phyloP scores from a whole-genome alignment of 2,797 vertebrate genomes.

The Syngnathus rostellatus region DNA sequence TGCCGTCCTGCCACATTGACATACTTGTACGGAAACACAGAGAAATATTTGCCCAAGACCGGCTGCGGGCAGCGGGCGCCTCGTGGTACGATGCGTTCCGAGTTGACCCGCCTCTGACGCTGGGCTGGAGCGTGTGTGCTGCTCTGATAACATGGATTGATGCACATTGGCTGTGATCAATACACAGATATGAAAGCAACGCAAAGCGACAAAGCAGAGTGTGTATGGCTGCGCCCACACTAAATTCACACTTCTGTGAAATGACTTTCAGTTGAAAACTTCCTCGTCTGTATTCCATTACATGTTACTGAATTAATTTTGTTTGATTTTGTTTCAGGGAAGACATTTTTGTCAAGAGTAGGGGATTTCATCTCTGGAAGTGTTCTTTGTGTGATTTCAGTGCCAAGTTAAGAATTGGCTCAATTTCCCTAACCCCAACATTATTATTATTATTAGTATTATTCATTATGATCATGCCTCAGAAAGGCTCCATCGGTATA shows the following conservation, averaged over 20 bases:
- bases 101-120: constrained; percentile 47
- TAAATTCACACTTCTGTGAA: constrained; percentile 31
- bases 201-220: constrained; percentile 56
- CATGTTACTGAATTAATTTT: neutral
- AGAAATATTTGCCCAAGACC: neutral
- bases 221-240: constrained; percentile 39
- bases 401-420: neutral
- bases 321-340: neutral
- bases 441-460: too few relatives aligned
- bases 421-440: neutral
- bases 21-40: neutral
- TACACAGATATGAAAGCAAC: constrained; percentile 63
- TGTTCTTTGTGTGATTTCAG: too few relatives aligned
- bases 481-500: neutral
- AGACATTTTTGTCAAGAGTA: constrained; percentile 1
- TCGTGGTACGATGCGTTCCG: constrained; percentile 38
- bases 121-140: constrained; percentile 54
- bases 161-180: constrained; percentile 65
- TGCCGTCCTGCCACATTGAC: neutral
- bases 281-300: neutral
- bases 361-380: neutral
- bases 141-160: constrained; percentile 72
- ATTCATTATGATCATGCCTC: neutral
- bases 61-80: constrained; percentile 24
- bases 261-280: constrained; percentile 42